Base-by-base conservation (phyloP, 2,113 vertebrate genomes). In the Monopterus albus region DNA sequence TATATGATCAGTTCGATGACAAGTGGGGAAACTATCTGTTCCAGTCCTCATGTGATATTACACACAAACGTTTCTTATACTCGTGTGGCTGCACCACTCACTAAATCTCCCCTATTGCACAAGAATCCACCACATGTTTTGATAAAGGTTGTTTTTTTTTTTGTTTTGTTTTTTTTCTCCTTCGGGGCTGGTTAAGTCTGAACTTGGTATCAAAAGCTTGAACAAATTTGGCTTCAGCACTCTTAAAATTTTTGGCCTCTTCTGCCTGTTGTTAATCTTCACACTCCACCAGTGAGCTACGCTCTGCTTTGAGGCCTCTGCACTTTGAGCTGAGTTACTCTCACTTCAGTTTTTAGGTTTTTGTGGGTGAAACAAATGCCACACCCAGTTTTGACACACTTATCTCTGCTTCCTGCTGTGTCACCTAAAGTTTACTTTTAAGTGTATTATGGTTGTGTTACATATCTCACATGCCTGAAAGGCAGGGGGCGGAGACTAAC, bases 191-290 rank as follows among this genome's bases (percentile, higher is more conserved):
- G n/a, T n/a, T n/a, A n/a, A n/a, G n/a, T n/a, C n/a, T n/a, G n/a
- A n/a, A 40, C 14, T 6, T 20, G 56, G 18, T 20, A 9, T 56
- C 36, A 61, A 10, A 50, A 57, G 13, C 58, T 35, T 68, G 35
- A 71, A 57, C 53, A 81, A 58, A 59, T 47, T n/a, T 68, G 45
- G 49, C 29, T n/a, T 59, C 33, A 25, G 38, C 46, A 1, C 51
- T 38, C 21, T 25, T 13, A 7, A 28, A 53, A 53, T 31, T 28
- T 50, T 69, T 66, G 9, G 43, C 18, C 26, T 71, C 23, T 14
- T 17, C 47, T 21, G 35, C 43, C 40, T 29, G 42, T 45, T 50
- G 25, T 60, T 55, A 8, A 57, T 56, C 46, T 78, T 49, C 78
- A 66, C 67, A 1, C 12, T 2, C 13, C 6, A 2, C 50, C 58